Evolutionary conservation across 2,888 invertebrate species (phyloP), one percentile per base, ranked within the genome.

Genomic region (Eupithecia insigniata): DNA sequence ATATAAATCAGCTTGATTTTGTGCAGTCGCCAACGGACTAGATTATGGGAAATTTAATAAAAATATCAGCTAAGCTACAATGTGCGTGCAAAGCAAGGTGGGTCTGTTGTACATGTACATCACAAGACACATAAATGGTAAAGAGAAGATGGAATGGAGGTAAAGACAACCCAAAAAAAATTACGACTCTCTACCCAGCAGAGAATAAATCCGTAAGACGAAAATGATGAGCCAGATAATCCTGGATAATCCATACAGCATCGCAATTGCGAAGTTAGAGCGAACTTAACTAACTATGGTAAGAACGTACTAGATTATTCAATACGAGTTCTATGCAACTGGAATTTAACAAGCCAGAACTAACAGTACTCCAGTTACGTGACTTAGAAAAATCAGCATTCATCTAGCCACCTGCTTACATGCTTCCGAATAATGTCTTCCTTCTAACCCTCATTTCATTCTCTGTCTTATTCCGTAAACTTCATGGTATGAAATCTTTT

Each of bases 291-390:
- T 66, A 67, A 65, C 5, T 3, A 22, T 8, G 2, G 8, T 69
- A 7, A 39, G 22, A 55, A 62, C 69, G 68, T 67, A 71, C 66
- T 71, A 43, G 36, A 55, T 76, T 64, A 73, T 67, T 68, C 32
- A 28, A 39, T 62, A 62, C 72, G 46, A 76, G 80, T 80, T 79
- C 72, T 77, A 78, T 73, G 71, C 76, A 81, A 73, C 72, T 77
- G 73, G 65, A 83, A 80, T 78, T 74, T 77, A 71, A 72, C 69
- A 74, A 74, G 70, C 79, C 76, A 77, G 75, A 55, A 71, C 79
- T 87, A 90, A 89, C 89, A 84, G 90, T 90, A 86, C 81, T 78
- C 46, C 46, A 80, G 82, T 84, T 88, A 91, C 89, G 91, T 91
- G 91, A 87, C 87, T 85, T 80, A 85, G 84, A 84, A 84, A 85